A percentile compares a stretch with the other conserved stretches of the same genome.
phyloP scores from a whole-genome alignment of 2,113 vertebrate genomes.

The Centrocercus urophasianus region DNA sequence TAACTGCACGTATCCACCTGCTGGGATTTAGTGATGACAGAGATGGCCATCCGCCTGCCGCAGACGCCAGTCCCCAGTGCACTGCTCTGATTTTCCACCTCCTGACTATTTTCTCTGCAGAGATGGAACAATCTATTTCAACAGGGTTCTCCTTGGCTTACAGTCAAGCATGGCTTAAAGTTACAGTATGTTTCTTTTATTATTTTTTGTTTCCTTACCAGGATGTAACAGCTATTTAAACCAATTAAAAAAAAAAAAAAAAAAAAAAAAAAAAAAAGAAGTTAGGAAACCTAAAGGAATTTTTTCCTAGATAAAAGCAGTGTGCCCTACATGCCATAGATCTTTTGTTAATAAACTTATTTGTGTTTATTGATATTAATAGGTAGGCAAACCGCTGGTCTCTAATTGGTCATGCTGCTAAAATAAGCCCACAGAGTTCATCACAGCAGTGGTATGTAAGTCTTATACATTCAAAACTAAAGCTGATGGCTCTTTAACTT shows the following conservation, averaged over 20 bases:
- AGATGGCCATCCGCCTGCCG: background rate
- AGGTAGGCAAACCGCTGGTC: background rate
- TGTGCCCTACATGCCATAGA: background rate
- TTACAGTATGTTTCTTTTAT: background rate
- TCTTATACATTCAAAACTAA: background rate
- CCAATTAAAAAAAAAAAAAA: accelerated
- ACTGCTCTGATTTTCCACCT: accelerated
- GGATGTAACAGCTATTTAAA: background rate
- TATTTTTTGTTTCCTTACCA: background rate
- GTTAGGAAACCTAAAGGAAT: background rate
- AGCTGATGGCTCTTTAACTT: background rate
- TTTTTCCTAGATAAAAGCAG: background rate
- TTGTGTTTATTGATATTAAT: background rate
- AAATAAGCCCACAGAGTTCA: background rate
- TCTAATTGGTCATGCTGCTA: background rate
- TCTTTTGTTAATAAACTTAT: background rate
- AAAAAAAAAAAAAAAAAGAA: too few species aligned
- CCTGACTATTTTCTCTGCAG: background rate
- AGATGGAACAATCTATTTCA: background rate
- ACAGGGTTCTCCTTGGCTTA: background rate
- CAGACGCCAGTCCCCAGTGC: background rate
- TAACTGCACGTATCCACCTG: background rate
- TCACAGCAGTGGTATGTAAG: background rate
- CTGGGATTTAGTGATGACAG: background rate
- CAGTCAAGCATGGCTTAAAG: background rate